A percentile compares a stretch with the other conserved stretches of the same genome.
Evolutionary conservation across 2,113 vertebrate species (phyloP).

Genomic region (Melanerpes formicivorus): DNA sequence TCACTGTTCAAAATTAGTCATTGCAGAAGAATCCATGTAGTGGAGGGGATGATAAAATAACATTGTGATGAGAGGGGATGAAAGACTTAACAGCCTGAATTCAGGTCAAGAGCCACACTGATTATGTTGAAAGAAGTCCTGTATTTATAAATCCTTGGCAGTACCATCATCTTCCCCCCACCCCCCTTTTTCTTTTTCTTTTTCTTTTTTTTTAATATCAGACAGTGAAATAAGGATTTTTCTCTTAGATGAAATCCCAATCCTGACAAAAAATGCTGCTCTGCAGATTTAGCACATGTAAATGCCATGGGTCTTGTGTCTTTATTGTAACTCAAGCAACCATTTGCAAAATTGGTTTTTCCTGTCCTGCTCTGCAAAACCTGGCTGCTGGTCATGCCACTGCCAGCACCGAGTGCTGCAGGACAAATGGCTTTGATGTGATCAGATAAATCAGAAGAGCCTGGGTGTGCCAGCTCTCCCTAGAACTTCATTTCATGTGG

Average conservation of each 20-base stretch:
- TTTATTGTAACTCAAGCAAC: neutral
- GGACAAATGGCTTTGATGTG: neutral
- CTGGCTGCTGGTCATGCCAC: neutral
- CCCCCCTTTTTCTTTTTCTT: too few species aligned
- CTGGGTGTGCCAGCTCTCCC: neutral
- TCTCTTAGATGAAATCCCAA: neutral
- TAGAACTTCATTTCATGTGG: neutral
- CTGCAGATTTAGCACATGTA: neutral
- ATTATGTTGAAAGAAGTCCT: slow-evolving; percentile 2
- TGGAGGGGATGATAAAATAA: slow-evolving; percentile 32
- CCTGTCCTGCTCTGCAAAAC: neutral
- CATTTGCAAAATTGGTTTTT: neutral
- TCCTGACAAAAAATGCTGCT: neutral
- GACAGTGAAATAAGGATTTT: slow-evolving; percentile 29
- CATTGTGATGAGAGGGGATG: slow-evolving; percentile 5
- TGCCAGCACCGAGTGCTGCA: neutral
- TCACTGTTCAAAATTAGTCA: slow-evolving; percentile 57
- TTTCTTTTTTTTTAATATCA: neutral
- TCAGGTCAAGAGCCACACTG: slow-evolving; percentile 41
- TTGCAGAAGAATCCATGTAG: slow-evolving; percentile 35
- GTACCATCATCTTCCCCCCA: neutral
- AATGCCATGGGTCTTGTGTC: neutral
- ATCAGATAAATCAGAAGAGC: neutral
- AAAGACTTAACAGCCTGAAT: slow-evolving; percentile 33
- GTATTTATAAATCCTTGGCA: neutral